Evolutionary conservation across 2,797 vertebrate species (phyloP).

Genomic region (Microhierax caerulescens): DNA sequence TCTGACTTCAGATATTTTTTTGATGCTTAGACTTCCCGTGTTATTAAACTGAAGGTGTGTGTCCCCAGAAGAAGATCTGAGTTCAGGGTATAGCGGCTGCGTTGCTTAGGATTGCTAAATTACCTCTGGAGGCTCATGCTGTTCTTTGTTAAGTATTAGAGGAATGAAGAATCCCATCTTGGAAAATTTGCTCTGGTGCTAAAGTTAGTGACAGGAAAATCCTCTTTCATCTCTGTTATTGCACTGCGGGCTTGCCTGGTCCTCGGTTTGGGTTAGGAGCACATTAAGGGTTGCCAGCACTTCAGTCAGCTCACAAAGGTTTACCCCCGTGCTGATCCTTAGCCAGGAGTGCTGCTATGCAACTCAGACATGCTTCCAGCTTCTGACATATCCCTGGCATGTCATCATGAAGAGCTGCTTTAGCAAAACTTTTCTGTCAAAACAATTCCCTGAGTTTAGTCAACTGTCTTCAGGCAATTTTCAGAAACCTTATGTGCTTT

Average conservation of each 20-base stretch:
- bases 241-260: neutral
- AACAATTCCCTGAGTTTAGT: neutral
- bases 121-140: neutral
- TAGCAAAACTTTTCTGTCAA: neutral
- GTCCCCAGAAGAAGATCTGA: neutral
- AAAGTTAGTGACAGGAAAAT: neutral
- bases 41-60: neutral
- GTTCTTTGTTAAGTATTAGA: neutral
- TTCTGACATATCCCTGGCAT: neutral
- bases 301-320: neutral
- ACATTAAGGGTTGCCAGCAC: neutral
- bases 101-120: neutral
- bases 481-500: neutral
- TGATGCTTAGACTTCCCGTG: neutral
- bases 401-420: neutral
- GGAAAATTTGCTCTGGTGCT: neutral
- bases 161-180: neutral
- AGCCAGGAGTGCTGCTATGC: neutral
- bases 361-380: neutral
- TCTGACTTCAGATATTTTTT: neutral
- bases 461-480: neutral
- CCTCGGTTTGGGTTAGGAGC: neutral
- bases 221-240: neutral
- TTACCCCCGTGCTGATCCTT: neutral
- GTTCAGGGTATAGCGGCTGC: accelerated